Conservation (phyloP, 1,140 invertebrate species). For the Dendroctonus valens region DNA sequence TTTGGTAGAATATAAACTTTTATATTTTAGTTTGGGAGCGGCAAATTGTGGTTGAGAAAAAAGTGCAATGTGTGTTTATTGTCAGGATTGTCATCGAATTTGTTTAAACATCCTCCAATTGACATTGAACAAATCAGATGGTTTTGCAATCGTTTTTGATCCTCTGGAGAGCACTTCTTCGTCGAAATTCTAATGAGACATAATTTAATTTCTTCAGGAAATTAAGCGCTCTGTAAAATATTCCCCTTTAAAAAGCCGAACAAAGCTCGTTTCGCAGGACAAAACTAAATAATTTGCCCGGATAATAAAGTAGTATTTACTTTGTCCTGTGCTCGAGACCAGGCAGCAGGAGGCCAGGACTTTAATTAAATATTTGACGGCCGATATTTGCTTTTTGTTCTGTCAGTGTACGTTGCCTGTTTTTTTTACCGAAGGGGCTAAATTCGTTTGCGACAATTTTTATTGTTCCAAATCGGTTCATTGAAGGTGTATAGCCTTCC, state of each 20-base stretch:
- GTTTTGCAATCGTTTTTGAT: conserved; percentile 11
- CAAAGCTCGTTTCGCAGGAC: conserved; percentile 18
- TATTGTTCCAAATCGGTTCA: too few species aligned
- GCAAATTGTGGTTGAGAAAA: neutral
- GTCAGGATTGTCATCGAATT: neutral
- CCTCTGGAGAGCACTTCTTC: conserved; percentile 11
- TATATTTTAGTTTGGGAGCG: neutral
- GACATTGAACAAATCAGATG: neutral
- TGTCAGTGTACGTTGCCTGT: neutral
- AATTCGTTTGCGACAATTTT: conserved; percentile 1
- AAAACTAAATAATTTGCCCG: conserved; percentile 34
- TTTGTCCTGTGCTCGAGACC: conserved; percentile 22
- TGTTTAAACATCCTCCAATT: neutral
- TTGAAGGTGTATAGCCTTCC: too few species aligned
- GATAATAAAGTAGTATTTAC: conserved; percentile 33
- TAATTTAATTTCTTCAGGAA: conserved; percentile 29
- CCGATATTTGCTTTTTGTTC: conserved; percentile 23
- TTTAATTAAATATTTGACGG: conserved; percentile 34
- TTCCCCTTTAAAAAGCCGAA: conserved; percentile 25
- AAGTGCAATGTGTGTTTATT: neutral
- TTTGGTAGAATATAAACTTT: too few species aligned
- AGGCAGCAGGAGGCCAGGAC: conserved; percentile 6
- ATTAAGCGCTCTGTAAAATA: conserved; percentile 29
- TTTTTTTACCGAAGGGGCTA: conserved; percentile 9
- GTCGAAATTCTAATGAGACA: conserved; percentile 29